Base-by-base conservation (phyloP, 1,140 invertebrate genomes). In the Caerostris extrusa region DNA sequence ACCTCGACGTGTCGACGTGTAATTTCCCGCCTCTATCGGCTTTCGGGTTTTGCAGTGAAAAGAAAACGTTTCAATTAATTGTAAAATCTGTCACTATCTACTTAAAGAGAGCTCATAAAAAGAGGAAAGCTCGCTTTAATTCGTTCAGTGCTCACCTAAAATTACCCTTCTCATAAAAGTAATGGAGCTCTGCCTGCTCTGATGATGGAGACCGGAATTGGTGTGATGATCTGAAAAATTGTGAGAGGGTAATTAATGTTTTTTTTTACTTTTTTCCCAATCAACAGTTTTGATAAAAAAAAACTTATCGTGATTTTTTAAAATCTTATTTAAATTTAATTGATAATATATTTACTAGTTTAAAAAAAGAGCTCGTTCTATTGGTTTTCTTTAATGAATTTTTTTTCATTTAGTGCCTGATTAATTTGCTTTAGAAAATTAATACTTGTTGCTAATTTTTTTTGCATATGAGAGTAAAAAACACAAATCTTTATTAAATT, bases 121-220 rank as follows among this genome's bases (percentile, higher is more conserved):
- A 34, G 64, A 55, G 83, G 50, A 64, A 64, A 64, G 58, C 86
- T 88, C 58, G n/a, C 14, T 88, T 88, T 88, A 88, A 88, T 88
- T 88, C 61, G 86, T 34, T 88, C 64, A 88, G 64, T 88, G 86
- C 86, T 17, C 60, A 64, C 86, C 86, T 88, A 88, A 88, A 88
- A n/a, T n/a, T n/a, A n/a, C n/a, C 86, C 86, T 58, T 85, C 86
- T 88, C 86, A 88, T 88, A 88, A 88, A 88, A 88, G 86, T 88
- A 88, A 88, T 88, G 86, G 53, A 88, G 56, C 56, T 58, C 8
- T 7, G 71, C 5, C n/a, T 12, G 64, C 7, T 7, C 2, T 7
- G 34, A 60, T 60, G 83, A 85, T 85, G 56, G 10, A 58, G 56
- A 17, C 83, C n/a, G n/a, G n/a, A n/a, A n/a, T n/a, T n/a, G n/a